Evolutionary conservation across 1,140 invertebrate species (phyloP).

Genomic region (Bombus sibiricus): DNA sequence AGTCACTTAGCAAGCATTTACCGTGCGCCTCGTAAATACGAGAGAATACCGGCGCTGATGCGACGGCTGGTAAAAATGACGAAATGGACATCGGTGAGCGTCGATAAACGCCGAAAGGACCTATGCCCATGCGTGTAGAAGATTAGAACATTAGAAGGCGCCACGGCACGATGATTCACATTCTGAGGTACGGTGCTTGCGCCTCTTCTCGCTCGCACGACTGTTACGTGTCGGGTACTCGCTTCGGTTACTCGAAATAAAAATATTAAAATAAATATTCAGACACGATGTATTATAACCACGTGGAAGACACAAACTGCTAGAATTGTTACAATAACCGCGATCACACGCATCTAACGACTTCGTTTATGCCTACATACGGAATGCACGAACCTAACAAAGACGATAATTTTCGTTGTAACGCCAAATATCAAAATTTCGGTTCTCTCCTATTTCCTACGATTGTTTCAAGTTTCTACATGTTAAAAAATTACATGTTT

Average conservation of each 20-base stretch:
- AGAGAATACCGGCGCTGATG: background rate
- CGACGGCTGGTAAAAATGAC: conserved; percentile 25
- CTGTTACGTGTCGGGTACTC: too few species aligned
- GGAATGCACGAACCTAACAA: too few species aligned
- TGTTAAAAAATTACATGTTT: too few species aligned
- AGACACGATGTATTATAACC: accelerated
- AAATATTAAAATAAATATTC: too few species aligned
- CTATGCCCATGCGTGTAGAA: background rate
- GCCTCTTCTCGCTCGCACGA: too few species aligned
- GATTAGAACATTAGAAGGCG: conserved; percentile 34
- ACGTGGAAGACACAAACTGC: too few species aligned
- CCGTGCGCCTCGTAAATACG: conserved; percentile 30
- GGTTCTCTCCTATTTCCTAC: too few species aligned
- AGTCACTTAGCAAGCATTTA: conserved; percentile 45
- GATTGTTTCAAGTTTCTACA: too few species aligned
- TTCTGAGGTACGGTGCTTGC: conserved; percentile 4
- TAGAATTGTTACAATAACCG: accelerated
- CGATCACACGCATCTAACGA: accelerated
- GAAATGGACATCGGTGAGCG: conserved; percentile 13
- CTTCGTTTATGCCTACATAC: accelerated
- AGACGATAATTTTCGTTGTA: too few species aligned
- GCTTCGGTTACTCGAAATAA: too few species aligned
- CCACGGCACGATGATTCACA: conserved; percentile 13
- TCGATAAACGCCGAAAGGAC: background rate
- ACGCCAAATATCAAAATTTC: too few species aligned